Conservation (phyloP, 2,113 vertebrate genomes). For the Gnathonemus echidnorhynchus region DNA sequence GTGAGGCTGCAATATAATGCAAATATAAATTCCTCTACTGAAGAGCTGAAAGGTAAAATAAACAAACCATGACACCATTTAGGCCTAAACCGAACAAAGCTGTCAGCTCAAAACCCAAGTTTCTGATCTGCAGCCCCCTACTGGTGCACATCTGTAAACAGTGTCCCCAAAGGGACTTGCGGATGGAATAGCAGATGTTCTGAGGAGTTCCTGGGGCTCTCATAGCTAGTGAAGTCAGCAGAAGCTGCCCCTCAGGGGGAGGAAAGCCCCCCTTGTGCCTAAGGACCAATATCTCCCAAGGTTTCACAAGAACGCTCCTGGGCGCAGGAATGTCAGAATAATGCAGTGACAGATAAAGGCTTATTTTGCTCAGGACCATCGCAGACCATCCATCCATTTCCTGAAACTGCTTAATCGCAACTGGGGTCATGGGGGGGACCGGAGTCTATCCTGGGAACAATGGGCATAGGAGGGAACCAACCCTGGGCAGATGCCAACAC, state of each 20-base stretch:
- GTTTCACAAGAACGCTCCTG: background rate
- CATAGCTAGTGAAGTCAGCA: background rate
- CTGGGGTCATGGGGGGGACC: too few species aligned
- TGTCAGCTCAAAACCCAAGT: background rate
- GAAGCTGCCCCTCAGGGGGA: background rate
- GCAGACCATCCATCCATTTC: background rate
- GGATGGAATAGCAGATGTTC: background rate
- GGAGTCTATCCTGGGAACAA: too few species aligned
- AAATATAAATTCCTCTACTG: background rate
- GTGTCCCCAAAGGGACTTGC: background rate
- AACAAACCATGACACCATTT: background rate
- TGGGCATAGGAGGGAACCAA: too few species aligned
- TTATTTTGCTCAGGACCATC: background rate
- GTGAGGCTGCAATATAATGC: background rate
- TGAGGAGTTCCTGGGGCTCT: background rate
- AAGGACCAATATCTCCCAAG: background rate
- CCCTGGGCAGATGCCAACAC: too few species aligned
- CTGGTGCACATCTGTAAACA: background rate
- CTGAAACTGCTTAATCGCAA: too few species aligned
- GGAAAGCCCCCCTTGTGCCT: background rate
- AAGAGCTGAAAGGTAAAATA: background rate
- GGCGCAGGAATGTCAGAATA: background rate
- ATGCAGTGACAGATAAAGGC: background rate
- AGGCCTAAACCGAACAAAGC: background rate
- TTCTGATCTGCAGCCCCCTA: background rate